These are phyloP conservation scores for Sciurus niger DNA, from an alignment of 2,113 vertebrate genomes.

Conservation along the genomic window DNA sequence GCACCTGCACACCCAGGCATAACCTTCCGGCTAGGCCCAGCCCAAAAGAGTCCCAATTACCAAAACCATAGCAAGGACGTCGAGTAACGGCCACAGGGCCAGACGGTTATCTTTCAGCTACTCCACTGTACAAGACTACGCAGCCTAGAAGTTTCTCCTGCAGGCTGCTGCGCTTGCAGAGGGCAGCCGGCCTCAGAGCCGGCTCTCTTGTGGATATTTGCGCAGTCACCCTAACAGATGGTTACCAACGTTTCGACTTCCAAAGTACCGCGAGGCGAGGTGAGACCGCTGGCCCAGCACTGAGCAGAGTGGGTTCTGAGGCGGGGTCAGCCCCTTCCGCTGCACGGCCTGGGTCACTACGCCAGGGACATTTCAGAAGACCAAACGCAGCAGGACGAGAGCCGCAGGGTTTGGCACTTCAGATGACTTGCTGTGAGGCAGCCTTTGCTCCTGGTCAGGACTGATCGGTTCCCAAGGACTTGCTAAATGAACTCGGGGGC, in stretches of 20 bases:
- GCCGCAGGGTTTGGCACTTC: not conserved
- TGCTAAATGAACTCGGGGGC: not conserved
- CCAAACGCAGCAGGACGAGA: not conserved
- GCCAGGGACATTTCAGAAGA: not conserved
- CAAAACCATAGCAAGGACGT: no score
- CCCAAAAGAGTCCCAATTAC: no score
- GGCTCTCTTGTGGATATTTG: no score
- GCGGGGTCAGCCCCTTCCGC: fast-evolving
- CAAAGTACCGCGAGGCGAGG: not conserved
- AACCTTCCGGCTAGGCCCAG: no score
- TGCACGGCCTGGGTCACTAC: not conserved
- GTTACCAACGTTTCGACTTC: not conserved
- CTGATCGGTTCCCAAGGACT: not conserved
- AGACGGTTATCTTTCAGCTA: no score
- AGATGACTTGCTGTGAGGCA: not conserved
- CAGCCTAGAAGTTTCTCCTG: no score
- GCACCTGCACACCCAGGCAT: no score
- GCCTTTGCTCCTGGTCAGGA: not conserved
- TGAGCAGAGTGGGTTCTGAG: not conserved
- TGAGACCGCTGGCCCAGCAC: not conserved
- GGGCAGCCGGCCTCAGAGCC: no score
- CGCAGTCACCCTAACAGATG: no score
- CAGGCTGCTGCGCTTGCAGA: no score
- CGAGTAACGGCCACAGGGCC: no score
- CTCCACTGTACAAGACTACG: no score